These are phyloP conservation scores for Philaenus spumarius DNA, from an alignment of 1,140 invertebrate species.

Conservation along the genomic window DNA sequence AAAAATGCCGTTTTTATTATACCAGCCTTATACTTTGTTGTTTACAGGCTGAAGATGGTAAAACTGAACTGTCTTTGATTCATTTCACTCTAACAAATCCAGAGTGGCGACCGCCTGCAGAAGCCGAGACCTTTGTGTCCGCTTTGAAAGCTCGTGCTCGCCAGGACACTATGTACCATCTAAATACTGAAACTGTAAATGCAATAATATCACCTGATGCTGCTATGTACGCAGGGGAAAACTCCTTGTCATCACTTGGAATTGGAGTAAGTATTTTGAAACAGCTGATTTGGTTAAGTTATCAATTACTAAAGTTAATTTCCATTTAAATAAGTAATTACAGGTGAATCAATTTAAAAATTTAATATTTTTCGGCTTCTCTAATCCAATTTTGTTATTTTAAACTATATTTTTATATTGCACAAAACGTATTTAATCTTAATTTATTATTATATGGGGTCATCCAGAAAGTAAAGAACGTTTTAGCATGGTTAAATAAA, in stretches of 20 bases:
- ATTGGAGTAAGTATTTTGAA: slow-evolving; percentile 39
- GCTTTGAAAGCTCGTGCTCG: slow-evolving; percentile 41
- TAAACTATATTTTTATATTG: no score
- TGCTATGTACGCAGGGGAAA: slow-evolving; percentile 10
- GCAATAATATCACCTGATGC: not conserved
- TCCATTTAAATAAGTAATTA: no score
- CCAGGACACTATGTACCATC: slow-evolving; percentile 33
- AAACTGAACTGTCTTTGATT: slow-evolving; percentile 89
- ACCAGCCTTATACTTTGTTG: slow-evolving; percentile 10
- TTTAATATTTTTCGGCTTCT: no score
- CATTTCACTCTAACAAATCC: slow-evolving; percentile 94
- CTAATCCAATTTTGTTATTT: no score
- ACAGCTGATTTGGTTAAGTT: no score
- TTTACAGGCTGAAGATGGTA: slow-evolving; percentile 77
- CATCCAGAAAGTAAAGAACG: no score
- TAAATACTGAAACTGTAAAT: not conserved
- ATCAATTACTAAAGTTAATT: no score
- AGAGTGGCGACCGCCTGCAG: slow-evolving; percentile 76
- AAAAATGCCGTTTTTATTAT: not conserved
- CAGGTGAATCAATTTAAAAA: no score
- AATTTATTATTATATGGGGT: no score
- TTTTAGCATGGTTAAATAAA: no score
- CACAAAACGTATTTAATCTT: no score
- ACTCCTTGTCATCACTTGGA: slow-evolving; percentile 38
- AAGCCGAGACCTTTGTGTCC: slow-evolving; percentile 52